These are phyloP conservation scores for Leucozona laternaria DNA, from an alignment of 2,888 invertebrate species.

Conservation along the genomic window DNA sequence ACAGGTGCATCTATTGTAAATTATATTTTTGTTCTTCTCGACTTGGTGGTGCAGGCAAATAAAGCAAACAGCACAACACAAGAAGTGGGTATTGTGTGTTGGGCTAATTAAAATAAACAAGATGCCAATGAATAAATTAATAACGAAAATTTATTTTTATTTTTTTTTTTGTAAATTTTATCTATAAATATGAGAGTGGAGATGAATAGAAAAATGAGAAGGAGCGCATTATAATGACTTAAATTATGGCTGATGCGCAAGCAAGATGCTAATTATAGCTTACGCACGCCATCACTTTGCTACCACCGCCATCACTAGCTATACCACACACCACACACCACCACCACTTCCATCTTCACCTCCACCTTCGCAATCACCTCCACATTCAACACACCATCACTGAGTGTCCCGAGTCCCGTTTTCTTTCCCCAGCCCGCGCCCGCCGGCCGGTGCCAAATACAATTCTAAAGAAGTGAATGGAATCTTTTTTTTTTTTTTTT, in stretches of 20 bases:
- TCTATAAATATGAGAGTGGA: slow-evolving; percentile 24
- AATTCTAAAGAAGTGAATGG: slow-evolving; percentile 25
- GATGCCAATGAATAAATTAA: slow-evolving; percentile 55
- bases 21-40: neutral
- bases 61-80: neutral
- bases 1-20: slow-evolving; percentile 30
- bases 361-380: neutral
- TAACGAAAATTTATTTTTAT: slow-evolving; percentile 23
- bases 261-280: slow-evolving; percentile 59
- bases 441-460: neutral
- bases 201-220: neutral
- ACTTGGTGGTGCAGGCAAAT: neutral
- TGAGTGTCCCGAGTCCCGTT: no score
- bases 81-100: slow-evolving; percentile 37
- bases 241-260: slow-evolving; percentile 56
- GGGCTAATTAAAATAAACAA: slow-evolving; percentile 58
- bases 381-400: neutral
- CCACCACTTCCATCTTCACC: neutral
- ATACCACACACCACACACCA: neutral
- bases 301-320: slow-evolving; percentile 16
- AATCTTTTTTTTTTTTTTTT: neutral
- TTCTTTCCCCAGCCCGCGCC: neutral
- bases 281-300: slow-evolving; percentile 41
- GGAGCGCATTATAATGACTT: slow-evolving; percentile 53
- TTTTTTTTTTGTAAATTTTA: neutral